These are phyloP conservation scores for Calliphora vicina DNA, from an alignment of 1,140 invertebrate species.

Conservation along the genomic window DNA sequence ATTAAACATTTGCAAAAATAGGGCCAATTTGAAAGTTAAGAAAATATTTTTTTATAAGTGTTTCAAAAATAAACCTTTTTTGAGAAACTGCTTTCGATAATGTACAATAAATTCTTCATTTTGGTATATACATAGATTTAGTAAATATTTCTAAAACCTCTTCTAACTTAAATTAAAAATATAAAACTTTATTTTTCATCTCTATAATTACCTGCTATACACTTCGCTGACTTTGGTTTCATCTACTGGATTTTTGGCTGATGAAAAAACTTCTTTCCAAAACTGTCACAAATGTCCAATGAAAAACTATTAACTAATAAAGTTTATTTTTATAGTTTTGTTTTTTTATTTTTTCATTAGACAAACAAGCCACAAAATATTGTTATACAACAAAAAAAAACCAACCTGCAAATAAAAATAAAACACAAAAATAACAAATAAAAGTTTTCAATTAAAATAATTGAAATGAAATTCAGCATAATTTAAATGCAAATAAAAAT, in stretches of 20 bases:
- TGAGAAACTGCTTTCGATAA: too few species aligned
- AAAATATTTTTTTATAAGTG: too few species aligned
- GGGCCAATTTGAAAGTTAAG: too few species aligned
- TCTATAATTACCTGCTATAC: background rate
- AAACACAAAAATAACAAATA: background rate
- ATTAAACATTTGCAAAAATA: too few species aligned
- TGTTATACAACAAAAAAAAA: background rate
- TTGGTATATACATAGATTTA: too few species aligned
- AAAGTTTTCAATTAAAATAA: slow-evolving; percentile 11
- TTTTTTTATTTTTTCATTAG: background rate
- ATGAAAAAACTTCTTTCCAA: background rate
- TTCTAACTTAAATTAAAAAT: too few species aligned
- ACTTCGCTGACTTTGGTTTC: background rate
- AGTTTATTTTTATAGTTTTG: background rate
- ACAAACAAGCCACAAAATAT: background rate
- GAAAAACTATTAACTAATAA: background rate
- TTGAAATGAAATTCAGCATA: slow-evolving; percentile 1
- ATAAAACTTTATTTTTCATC: too few species aligned
- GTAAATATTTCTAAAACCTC: too few species aligned
- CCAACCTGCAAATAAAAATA: background rate
- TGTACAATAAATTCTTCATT: too few species aligned
- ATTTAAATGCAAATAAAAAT: background rate
- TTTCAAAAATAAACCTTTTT: too few species aligned
- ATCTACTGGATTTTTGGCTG: background rate
- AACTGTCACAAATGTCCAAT: background rate